Base-by-base conservation (phyloP, 2,888 invertebrate genomes). In the Eudemis profundana region DNA sequence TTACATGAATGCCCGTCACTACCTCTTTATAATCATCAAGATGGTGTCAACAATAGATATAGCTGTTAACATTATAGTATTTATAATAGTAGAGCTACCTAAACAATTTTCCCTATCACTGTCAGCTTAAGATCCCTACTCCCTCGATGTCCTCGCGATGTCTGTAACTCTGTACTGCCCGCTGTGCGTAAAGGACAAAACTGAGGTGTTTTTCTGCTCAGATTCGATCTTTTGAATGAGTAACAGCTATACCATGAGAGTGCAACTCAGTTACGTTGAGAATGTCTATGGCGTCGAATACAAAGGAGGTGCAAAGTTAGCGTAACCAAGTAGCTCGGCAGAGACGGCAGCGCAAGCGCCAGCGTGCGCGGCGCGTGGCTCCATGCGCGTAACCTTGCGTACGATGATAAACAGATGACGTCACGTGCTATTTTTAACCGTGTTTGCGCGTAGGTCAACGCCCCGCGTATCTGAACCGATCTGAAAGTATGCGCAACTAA, bases 321-420 rank as follows among this genome's bases (percentile, higher is more conserved):
- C 33, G 5, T 33, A 33, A 8, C 8, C 33, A 10, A 1, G 33
- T 1, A 33, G 33, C 33, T 10, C 10, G 10, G 33, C 33, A 0
- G 8, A 33, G 33, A 33, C 33, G 33, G 23, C 33, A 8, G 56
- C 56, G 56, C 44, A 3, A 15, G 54, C 54, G 53, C 38, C 74
- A 77, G 80, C 82, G 75, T 80, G 83, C 70, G 49, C 57, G 61
- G 67, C 78, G 77, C 80, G 81, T 82, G 82, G 81, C 51, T 23
- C 59, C 57, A 38, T 36, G 38, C 71, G 73, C 85, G 89, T 90
- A 90, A 90, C 90, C 90, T 90, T 90, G 90, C 88, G 86, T 88
- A 86, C 86, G 81, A 82, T 84, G 89, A 87, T 90, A 90, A 90
- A 90, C 90, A 90, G 82, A 84, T 90, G 89, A 90, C 90, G 90